These are phyloP conservation scores for Neotragus moschatus DNA, from an alignment of 2,113 vertebrate species.

Conservation along the genomic window DNA sequence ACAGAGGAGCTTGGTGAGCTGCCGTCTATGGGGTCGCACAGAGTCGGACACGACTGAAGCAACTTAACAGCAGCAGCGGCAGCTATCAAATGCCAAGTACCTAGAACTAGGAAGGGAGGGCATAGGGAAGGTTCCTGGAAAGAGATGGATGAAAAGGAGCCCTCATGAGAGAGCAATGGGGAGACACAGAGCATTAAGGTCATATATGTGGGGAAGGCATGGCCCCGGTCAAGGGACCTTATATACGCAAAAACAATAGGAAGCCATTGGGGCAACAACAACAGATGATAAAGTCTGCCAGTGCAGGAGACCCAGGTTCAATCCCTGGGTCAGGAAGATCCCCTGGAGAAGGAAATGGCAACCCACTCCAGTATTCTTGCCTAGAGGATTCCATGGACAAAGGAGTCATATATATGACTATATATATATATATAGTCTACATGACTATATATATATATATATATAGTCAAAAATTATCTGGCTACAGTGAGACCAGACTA, in stretches of 20 bases:
- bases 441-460: not conserved
- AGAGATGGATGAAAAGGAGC: rapidly evolving
- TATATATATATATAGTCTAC: not conserved
- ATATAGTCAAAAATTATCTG: not conserved
- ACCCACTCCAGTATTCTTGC: not conserved
- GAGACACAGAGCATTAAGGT: not conserved
- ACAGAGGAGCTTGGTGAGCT: not conserved
- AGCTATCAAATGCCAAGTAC: not conserved
- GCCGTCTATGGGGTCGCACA: not conserved
- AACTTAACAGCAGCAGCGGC: not conserved
- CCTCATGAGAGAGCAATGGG: too few relatives aligned
- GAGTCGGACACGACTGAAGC: not conserved
- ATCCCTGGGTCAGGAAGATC: not conserved
- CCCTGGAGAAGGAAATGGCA: not conserved
- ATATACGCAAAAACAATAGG: not conserved
- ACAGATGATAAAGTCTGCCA: not conserved
- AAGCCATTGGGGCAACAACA: not conserved
- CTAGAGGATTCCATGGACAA: not conserved
- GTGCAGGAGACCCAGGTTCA: not conserved
- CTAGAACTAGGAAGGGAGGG: not conserved
- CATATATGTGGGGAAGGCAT: not conserved
- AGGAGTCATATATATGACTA: not conserved
- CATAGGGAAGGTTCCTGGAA: not conserved
- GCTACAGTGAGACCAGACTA: not conserved
- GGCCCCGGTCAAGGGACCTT: not conserved